Evolutionary conservation across 2,113 vertebrate genomes (phyloP), one percentile per base, ranked within the genome.

Genomic region (Donacobius atricapilla): DNA sequence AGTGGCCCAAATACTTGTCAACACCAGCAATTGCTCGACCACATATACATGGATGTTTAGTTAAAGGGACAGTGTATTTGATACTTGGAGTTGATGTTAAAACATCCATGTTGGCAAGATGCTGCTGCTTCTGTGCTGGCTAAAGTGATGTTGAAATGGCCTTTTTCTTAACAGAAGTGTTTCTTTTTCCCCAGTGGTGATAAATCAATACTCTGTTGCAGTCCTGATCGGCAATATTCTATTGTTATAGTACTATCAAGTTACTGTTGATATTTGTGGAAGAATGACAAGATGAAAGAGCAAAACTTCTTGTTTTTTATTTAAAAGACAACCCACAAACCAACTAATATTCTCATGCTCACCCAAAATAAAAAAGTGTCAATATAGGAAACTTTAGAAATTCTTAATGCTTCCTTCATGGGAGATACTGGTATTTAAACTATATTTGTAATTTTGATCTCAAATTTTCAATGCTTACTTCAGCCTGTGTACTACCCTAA

Each of bases 1-100:
- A 96, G 45, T 90, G 88, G 77, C 83, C 88, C 86, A 91, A 56
- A 66, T 90, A 79, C 65, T 85, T 93, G 64, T 83, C 70, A 92
- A 47, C 57, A 69, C 90, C 44, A 51, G 16, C 61, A 96, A 60
- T 75, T 72, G 39, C 68, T 69, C 89, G 83, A 64, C 54, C 51
- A n/a, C 1, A 2, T 40, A 39, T 40, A 39, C 10, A 9, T 70
- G 45, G 64, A 35, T 73, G 40, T 83, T 83, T 90, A 56, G 40
- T 77, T 89, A 83, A 96, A 96, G 83, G 70, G 25, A 35, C 28
- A 39, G 39, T 56, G 37, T 83, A 6, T 63, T 60, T 90, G 21
- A 39, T 68, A 33, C 33, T 64, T 82, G 78, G 40, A 86, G 35
- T 48, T 82, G 31, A 40, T 64, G 33, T 64, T 53, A 56, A 78